Evolutionary conservation across 1,140 invertebrate genomes (phyloP).

Genomic region (Drosophila arizonae): DNA sequence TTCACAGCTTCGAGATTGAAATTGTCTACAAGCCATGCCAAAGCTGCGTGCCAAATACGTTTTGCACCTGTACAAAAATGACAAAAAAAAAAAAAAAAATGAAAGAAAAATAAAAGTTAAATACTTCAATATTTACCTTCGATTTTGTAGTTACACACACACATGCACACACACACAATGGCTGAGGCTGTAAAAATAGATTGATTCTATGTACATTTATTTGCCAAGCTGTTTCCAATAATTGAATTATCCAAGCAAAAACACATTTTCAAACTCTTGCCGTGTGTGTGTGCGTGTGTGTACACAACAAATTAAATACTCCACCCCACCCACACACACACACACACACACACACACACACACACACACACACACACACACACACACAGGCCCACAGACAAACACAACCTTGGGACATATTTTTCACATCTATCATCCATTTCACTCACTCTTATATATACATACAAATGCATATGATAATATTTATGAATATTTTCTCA

Average conservation of each 20-base stretch:
- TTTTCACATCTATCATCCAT: conserved; percentile 31
- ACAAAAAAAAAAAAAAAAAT: neutral
- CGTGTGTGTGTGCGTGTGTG: neutral
- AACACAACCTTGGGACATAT: conserved; percentile 20
- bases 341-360: conserved; percentile 19
- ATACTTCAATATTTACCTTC: conserved; percentile 28
- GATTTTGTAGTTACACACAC: conserved; percentile 39
- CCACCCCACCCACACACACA: conserved; percentile 14
- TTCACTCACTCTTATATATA: conserved; percentile 28
- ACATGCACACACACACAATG: conserved; percentile 26
- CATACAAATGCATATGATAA: conserved; percentile 51
- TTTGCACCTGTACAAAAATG: conserved; percentile 51
- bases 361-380: conserved; percentile 17
- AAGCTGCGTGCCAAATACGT: conserved; percentile 54
- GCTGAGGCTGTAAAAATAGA: conserved; percentile 28
- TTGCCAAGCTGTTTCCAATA: conserved; percentile 47
- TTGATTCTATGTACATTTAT: conserved; percentile 36
- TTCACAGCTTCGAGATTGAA: neutral
- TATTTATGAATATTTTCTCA: conserved; percentile 53
- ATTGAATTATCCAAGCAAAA: conserved; percentile 49
- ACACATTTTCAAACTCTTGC: conserved; percentile 16
- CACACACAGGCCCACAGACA: conserved; percentile 14
- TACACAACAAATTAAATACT: conserved; percentile 27
- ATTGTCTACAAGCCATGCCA: conserved; percentile 5
- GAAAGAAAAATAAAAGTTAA: conserved; percentile 23